phyloP scores from a whole-genome alignment of 2,888 invertebrate genomes.

The Disparrhopalites patrizii region DNA sequence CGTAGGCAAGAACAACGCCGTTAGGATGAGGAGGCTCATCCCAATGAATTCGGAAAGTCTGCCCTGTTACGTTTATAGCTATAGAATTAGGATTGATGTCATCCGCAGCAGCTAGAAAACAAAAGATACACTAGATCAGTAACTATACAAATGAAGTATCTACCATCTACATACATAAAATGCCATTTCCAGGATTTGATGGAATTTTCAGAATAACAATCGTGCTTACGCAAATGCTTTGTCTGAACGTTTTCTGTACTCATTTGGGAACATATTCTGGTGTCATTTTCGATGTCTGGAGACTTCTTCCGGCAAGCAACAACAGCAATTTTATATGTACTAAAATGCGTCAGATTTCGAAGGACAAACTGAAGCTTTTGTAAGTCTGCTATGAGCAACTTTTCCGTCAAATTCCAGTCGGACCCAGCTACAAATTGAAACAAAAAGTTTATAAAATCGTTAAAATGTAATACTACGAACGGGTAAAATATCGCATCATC shows the following conservation, averaged over 20 bases:
- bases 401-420: constrained; percentile 2
- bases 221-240: constrained; percentile 48
- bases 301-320: constrained; percentile 67
- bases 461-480: no score
- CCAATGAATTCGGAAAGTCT: constrained; percentile 71
- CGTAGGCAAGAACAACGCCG: constrained; percentile 71
- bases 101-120: constrained; percentile 64
- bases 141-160: neutral
- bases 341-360: constrained; percentile 68
- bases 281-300: constrained; percentile 53
- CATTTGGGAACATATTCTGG: constrained; percentile 52
- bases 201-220: neutral
- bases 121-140: neutral
- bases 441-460: neutral
- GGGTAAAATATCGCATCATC: neutral
- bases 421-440: constrained; percentile 7
- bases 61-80: constrained; percentile 51
- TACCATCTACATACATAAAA: neutral
- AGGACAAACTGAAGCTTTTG: constrained; percentile 50
- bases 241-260: constrained; percentile 56
- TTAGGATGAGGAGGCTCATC: constrained; percentile 77
- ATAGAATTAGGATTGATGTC: constrained; percentile 58
- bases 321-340: constrained; percentile 69
- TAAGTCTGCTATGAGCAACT: no score
- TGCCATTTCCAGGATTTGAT: neutral